Conservation (phyloP, 2,797 vertebrate species). For the Sebastes variabilis region DNA sequence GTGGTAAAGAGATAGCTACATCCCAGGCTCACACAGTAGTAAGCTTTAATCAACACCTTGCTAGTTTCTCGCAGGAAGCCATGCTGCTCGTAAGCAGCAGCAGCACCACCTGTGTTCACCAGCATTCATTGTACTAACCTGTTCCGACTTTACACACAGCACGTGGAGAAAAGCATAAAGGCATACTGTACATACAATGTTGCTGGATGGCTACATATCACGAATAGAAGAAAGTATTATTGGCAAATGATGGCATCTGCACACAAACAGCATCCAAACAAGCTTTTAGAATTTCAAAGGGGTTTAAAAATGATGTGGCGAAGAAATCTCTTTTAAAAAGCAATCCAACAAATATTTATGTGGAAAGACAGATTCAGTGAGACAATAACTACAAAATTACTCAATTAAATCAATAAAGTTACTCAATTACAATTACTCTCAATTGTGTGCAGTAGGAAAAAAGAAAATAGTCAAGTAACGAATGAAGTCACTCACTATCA, state of each 20-base stretch:
- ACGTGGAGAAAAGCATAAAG: neutral
- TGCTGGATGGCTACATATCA: neutral
- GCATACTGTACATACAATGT: neutral
- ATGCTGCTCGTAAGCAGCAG: neutral
- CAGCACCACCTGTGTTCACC: neutral
- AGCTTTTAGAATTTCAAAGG: neutral
- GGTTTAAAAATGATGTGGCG: neutral
- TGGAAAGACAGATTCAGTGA: neutral
- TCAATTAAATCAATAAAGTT: neutral
- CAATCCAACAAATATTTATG: neutral
- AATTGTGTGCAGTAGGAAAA: no score
- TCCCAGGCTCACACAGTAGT: neutral
- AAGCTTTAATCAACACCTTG: constrained; percentile 2
- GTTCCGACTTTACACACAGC: neutral
- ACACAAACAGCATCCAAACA: neutral
- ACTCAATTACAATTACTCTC: neutral
- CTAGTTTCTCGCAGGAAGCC: neutral
- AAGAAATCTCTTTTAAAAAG: neutral
- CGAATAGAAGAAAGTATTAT: neutral
- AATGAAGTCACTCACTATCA: neutral
- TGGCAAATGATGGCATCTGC: neutral
- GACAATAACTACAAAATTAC: neutral
- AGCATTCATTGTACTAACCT: neutral
- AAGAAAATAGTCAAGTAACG: neutral
- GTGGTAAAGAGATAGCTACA: neutral